Base-by-base conservation (phyloP, 2,113 vertebrate species). In the Alosa alosa region DNA sequence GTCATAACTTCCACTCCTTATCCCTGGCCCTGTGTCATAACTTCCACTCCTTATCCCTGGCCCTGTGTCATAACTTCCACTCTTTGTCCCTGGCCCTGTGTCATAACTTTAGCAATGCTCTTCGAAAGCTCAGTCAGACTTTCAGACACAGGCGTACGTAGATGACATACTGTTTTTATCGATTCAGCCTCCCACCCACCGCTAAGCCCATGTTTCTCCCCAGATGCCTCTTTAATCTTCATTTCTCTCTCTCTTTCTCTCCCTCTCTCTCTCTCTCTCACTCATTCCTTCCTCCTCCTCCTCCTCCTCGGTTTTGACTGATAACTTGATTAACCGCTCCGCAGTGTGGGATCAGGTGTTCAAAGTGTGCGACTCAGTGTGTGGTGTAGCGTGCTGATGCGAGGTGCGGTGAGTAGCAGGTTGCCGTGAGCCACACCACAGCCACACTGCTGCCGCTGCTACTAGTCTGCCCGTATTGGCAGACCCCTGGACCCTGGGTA, bases 401-500 rank as follows among this genome's bases (percentile, higher is more conserved):
- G 22, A 0, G 3, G 22, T 8, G 22, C n/a, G 57, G 20, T 20
- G 25, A 72, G 64, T 9, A 91, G 94, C 95, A 93, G 93, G 90
- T 94, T 95, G 93, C 93, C 90, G 91, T 96, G 94, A 95, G 94
- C 94, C 93, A 49, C 47, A 49, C 94, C 92, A 94, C 91, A 93
- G 41, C 94, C 92, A 89, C 95, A 93, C 95, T 94, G 94, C 93
- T 95, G 95, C 95, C 96, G 95, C 96, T 91, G 96, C 95, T 93
- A 87, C 93, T 96, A 94, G 64, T 9, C 25, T 15, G 64, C 9
- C 31, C 9, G 7, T 3, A 4, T 7, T 1, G 57, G 6, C 57
- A 64, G 20, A 7, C 57, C 57, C 57, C 57, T 25, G 20, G 20
- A 22, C 6, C 64, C 94, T 95, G 92, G 93, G 93, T 88, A 94